Evolutionary conservation across 2,113 vertebrate species (phyloP).

Genomic region (Sus scrofa): T2T-Sscrofa CM000814.6:40219001-40219500

Average conservation of each 20-base stretch:
- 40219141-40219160: slow-evolving; percentile 1
- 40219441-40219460: background rate
- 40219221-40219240: background rate
- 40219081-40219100: background rate
- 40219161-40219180: background rate
- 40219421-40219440: background rate
- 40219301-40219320: background rate
- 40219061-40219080: background rate
- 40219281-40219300: background rate
- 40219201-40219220: background rate
- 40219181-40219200: background rate
- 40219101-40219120: background rate
- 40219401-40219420: background rate
- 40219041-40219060: background rate
- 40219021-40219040: slow-evolving; percentile 52
- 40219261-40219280: background rate
- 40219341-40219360: background rate
- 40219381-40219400: background rate
- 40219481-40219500: background rate
- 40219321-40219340: background rate
- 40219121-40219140: slow-evolving; percentile 26
- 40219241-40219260: background rate
- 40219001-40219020: slow-evolving; percentile 36
- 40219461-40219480: background rate
- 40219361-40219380: background rate